phyloP scores from a whole-genome alignment of 2,888 invertebrate genomes.

The Tachina fera region DNA sequence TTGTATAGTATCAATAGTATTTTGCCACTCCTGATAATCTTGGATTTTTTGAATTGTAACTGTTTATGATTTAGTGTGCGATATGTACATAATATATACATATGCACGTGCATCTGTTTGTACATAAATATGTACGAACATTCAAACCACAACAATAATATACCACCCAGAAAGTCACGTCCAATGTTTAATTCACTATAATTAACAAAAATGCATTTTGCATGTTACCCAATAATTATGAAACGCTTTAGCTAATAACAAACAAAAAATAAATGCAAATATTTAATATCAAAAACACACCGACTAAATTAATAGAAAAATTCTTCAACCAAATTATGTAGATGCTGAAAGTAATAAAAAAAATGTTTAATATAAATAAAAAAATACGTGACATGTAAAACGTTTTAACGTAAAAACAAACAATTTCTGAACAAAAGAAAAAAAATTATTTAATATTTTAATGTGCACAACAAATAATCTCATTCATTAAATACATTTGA shows the following conservation, averaged over 20 bases:
- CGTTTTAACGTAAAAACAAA: conserved; percentile 74
- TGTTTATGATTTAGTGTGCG: too few relatives aligned
- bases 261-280: not conserved
- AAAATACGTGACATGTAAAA: conserved; percentile 75
- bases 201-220: conserved; percentile 15
- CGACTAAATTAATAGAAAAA: conserved; percentile 15
- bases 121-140: too few relatives aligned
- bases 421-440: conserved; percentile 70
- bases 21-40: too few relatives aligned
- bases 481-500: conserved; percentile 47
- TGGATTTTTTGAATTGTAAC: too few relatives aligned
- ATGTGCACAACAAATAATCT: conserved; percentile 35
- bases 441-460: conserved; percentile 22
- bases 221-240: conserved; percentile 5
- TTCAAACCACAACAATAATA: too few relatives aligned
- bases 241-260: not conserved
- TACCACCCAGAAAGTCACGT: not conserved
- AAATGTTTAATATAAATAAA: conserved; percentile 64
- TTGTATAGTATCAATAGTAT: too few relatives aligned
- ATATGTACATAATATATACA: too few relatives aligned
- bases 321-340: conserved; percentile 15
- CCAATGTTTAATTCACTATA: conserved; percentile 1
- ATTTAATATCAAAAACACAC: conserved; percentile 7
- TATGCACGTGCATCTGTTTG: too few relatives aligned
- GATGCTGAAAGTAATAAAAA: conserved; percentile 35